These are phyloP conservation scores for Pinctada fucata DNA, from an alignment of 2,888 invertebrate genomes.

Conservation along the genomic window DNA sequence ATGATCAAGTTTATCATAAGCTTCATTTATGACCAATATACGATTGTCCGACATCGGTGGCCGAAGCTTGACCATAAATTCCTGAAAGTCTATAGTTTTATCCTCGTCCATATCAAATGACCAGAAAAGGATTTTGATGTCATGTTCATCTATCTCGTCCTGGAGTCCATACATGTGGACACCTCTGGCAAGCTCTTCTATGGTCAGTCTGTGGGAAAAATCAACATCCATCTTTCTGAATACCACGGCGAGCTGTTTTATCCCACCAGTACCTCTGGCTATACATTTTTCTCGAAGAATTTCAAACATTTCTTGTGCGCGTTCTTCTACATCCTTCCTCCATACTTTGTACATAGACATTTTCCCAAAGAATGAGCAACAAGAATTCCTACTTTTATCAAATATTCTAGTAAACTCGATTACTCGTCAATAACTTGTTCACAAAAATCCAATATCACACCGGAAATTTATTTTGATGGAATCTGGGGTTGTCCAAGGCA, in stretches of 20 bases:
- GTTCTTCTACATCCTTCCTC: constrained; percentile 31
- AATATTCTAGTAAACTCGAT: no score
- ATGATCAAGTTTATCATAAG: constrained; percentile 69
- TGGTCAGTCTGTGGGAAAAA: constrained; percentile 65
- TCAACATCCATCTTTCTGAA: constrained; percentile 70
- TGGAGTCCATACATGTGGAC: constrained; percentile 55
- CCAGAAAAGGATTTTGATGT: constrained; percentile 60
- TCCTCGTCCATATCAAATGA: constrained; percentile 68
- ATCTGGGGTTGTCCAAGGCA: no score
- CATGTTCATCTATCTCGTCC: constrained; percentile 48
- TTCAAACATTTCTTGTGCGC: constrained; percentile 51
- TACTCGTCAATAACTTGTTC: no score
- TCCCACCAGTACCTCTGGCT: constrained; percentile 58
- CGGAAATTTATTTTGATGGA: no score
- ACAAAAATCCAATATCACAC: no score
- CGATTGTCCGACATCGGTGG: constrained; percentile 64
- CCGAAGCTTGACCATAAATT: constrained; percentile 65
- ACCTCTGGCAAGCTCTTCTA: constrained; percentile 66
- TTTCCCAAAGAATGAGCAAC: no score
- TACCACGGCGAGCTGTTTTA: constrained; percentile 64
- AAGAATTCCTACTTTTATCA: no score
- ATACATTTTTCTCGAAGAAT: constrained; percentile 57
- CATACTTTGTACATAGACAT: constrained; percentile 31
- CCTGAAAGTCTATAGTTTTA: constrained; percentile 67
- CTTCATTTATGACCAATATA: constrained; percentile 65